Evolutionary conservation across 2,888 invertebrate species (phyloP).

Genomic region (Listrodromus nycthemerus): DNA sequence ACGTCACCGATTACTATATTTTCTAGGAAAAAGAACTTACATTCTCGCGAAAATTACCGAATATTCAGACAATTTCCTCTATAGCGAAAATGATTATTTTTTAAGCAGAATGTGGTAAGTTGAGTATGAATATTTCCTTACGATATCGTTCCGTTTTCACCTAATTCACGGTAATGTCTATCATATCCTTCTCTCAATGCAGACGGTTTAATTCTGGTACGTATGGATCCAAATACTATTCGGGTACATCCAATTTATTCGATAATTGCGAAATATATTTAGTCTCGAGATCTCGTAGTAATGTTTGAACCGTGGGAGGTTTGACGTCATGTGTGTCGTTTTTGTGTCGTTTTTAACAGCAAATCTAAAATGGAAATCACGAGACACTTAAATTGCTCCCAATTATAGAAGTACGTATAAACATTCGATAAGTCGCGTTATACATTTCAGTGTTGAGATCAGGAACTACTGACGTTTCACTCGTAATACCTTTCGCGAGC

Average conservation of each 20-base stretch:
- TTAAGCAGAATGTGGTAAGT: no score
- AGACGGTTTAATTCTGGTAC: no score
- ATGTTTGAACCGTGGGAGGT: slow-evolving; percentile 18
- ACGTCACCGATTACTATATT: no score
- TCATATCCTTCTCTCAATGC: no score
- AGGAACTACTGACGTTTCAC: slow-evolving; percentile 15
- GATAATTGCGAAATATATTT: background rate
- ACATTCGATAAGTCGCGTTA: slow-evolving; percentile 49
- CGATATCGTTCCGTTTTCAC: no score
- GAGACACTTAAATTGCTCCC: slow-evolving; percentile 32
- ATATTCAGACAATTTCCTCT: no score
- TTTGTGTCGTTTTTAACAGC: background rate
- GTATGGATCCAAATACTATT: background rate
- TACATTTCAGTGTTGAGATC: slow-evolving; percentile 6
- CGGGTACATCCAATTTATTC: background rate
- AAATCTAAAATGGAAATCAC: slow-evolving; percentile 34
- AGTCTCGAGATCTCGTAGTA: background rate
- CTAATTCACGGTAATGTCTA: no score
- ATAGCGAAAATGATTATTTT: no score
- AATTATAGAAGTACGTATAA: slow-evolving; percentile 36
- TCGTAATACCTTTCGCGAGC: slow-evolving; percentile 30
- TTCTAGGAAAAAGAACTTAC: no score
- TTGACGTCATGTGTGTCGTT: slow-evolving; percentile 56
- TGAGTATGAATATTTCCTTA: no score
- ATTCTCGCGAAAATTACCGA: no score